Conservation (phyloP, 1,140 invertebrate species). For the Hypothenemus hampei region DNA sequence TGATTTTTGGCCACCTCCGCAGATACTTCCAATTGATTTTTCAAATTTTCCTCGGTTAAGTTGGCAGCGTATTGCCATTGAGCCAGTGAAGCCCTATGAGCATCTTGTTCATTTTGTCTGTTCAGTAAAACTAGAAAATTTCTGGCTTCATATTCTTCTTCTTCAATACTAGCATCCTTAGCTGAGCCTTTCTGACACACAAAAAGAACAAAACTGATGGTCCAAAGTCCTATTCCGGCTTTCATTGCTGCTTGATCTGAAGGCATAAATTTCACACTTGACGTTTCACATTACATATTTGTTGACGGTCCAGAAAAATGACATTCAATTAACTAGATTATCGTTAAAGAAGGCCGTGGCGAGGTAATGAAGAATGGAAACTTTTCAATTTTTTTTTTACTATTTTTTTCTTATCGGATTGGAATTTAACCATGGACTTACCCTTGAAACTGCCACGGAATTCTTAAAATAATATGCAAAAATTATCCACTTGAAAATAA, state of each 20-base stretch:
- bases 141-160: slow-evolving; percentile 55
- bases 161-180: slow-evolving; percentile 49
- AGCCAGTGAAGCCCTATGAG: slow-evolving; percentile 51
- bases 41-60: slow-evolving; percentile 65
- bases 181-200: slow-evolving; percentile 1
- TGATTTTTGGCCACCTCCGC: slow-evolving; percentile 32
- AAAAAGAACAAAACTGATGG: neutral
- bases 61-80: slow-evolving; percentile 71
- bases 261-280: neutral
- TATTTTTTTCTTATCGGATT: too few relatives aligned
- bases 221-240: neutral
- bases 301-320: neutral
- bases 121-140: slow-evolving; percentile 58
- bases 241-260: neutral
- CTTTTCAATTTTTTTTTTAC: too few relatives aligned
- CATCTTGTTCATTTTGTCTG: slow-evolving; percentile 51
- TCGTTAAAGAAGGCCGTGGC: neutral
- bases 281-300: neutral
- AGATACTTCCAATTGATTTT: slow-evolving; percentile 45
- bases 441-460: neutral
- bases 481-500: neutral
- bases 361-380: neutral
- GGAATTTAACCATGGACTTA: too few relatives aligned
- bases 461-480: neutral
- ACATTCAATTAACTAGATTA: neutral